Conservation (phyloP, 1,140 invertebrate genomes). For the Microplitis mediator region DNA sequence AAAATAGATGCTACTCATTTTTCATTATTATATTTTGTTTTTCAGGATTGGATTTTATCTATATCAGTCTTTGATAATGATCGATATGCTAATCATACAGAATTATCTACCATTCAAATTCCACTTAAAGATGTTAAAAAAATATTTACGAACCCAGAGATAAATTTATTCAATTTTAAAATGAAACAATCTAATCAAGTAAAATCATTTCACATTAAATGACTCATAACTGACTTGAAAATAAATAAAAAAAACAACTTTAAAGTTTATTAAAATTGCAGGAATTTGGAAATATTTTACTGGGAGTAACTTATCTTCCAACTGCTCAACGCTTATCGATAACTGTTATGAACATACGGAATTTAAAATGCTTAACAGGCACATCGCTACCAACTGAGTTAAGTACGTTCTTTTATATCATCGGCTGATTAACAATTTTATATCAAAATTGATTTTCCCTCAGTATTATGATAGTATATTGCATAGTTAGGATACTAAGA, state of each 20-base stretch:
- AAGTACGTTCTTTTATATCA: not conserved
- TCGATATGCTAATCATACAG: constrained; percentile 58
- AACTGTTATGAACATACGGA: constrained; percentile 61
- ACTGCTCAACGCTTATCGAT: constrained; percentile 65
- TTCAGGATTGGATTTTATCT: constrained; percentile 56
- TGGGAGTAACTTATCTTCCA: constrained; percentile 66
- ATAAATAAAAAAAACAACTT: not conserved
- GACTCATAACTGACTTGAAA: not conserved
- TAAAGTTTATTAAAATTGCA: constrained; percentile 33
- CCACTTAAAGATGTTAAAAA: constrained; percentile 52
- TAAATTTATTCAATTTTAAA: constrained; percentile 55
- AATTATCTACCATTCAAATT: constrained; percentile 53
- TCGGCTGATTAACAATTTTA: too few species aligned
- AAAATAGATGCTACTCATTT: constrained; percentile 12
- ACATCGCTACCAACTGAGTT: constrained; percentile 7
- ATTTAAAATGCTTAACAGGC: constrained; percentile 55
- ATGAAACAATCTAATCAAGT: constrained; percentile 57
- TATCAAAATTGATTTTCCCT: too few species aligned
- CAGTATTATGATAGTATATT: too few species aligned
- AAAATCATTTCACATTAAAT: not conserved
- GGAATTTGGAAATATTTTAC: constrained; percentile 62
- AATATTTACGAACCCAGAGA: constrained; percentile 50
- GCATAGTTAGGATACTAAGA: too few species aligned
- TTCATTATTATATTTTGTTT: constrained; percentile 14
- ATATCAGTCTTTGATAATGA: constrained; percentile 55